Conservation (phyloP, 2,888 invertebrate species). For the Drosophila atripex region DNA sequence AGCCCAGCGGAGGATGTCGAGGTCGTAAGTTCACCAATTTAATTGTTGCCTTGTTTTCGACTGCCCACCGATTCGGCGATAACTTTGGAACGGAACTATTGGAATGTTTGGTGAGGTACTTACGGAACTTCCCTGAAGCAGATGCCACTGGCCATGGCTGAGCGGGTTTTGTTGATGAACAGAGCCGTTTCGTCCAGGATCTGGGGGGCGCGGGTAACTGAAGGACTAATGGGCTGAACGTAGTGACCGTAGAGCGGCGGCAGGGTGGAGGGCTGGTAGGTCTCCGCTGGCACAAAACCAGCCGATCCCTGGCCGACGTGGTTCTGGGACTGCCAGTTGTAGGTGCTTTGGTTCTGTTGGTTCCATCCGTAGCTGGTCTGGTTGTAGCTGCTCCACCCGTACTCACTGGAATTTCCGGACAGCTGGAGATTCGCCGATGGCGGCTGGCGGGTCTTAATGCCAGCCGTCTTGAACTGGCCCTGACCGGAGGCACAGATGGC, state of each 20-base stretch:
- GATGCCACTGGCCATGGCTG: constrained; percentile 81
- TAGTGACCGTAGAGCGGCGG: constrained; percentile 49
- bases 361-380: constrained; percentile 14
- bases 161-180: constrained; percentile 83
- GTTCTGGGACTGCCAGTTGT: constrained; percentile 21
- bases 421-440: constrained; percentile 58
- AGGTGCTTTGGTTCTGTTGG: constrained; percentile 22
- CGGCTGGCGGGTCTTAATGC: constrained; percentile 79
- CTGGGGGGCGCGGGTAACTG: constrained; percentile 51
- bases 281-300: constrained; percentile 66
- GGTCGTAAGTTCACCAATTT: constrained; percentile 67
- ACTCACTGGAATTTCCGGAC: constrained; percentile 51
- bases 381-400: constrained; percentile 14
- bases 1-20: constrained; percentile 65
- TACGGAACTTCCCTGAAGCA: constrained; percentile 84
- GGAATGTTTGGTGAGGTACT: constrained; percentile 60
- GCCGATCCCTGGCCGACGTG: constrained; percentile 25
- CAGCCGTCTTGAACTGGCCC: constrained; percentile 70
- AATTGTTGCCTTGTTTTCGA: constrained; percentile 45
- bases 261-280: constrained; percentile 62
- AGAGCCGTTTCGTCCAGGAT: constrained; percentile 79
- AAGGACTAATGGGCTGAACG: constrained; percentile 81
- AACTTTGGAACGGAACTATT: constrained; percentile 12
- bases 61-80: constrained; percentile 41
- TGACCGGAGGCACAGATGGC: constrained; percentile 31